Base-by-base conservation (phyloP, 2,113 vertebrate species). In the Thinocorus orbignyianus region DNA sequence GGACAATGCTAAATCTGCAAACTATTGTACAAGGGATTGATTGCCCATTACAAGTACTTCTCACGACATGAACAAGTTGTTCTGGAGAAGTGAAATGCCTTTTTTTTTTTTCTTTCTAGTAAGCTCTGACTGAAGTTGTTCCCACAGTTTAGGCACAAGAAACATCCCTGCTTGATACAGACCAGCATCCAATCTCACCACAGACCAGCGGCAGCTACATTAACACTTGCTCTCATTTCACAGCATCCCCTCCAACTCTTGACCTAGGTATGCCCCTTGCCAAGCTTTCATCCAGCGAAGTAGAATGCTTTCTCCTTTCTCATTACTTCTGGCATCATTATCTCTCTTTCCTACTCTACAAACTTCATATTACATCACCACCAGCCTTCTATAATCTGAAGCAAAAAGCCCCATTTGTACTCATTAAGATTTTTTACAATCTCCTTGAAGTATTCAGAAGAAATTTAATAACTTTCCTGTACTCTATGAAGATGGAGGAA, bases 21-120 rank as follows among this genome's bases (percentile, higher is more conserved):
- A 17, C 3, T 73, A 60, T 19, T 2, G 0, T 7, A 8, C 1
- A 11, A 78, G 30, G 25, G 11, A 25, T 49, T 85, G 42, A 24
- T 33, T 68, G 6, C 6, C 8, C 8, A 1, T 37, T 64, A 14
- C 60, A 86, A 87, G 17, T n/a, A 35, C 41, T 79, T 79, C 73
- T 76, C 44, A 28, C 0, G 2, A 39, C n/a, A 39, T 15, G 48
- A 55, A 15, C 0, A 0, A 19, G 13, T 20, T 51, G 9, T 28
- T 51, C 69, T 10, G 35, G 41, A 49, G 41, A 69, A 28, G 33
- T 33, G 35, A 66, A 78, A 69, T 39, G 7, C 9, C 30, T 70
- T 81, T 31, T 49, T 57, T 90, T 58, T 74, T 66, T 84, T 33
- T 51, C 52, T 91, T 54, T 74, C 30, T 33, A 33, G 5, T 13